These are phyloP conservation scores for Montipora cactus DNA, from an alignment of 64 coral and sea anemone species.

Conservation along the genomic window DNA sequence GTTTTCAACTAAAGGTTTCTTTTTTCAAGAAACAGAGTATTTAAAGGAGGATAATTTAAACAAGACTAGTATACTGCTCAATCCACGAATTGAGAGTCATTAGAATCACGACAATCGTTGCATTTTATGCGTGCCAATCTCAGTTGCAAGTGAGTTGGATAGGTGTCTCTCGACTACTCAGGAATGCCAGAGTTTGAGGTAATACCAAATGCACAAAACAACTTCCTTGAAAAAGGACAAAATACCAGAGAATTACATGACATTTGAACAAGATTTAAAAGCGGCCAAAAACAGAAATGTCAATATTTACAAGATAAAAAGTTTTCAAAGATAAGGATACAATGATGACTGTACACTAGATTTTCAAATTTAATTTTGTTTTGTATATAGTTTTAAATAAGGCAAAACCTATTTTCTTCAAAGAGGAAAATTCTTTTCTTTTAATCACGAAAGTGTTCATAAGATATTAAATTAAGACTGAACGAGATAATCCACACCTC, in stretches of 20 bases:
- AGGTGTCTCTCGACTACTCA: not conserved
- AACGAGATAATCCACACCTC: not conserved
- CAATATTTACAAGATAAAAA: no score
- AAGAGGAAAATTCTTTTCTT: not conserved
- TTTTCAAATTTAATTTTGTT: constrained; percentile 10
- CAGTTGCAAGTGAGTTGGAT: not conserved
- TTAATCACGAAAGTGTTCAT: not conserved
- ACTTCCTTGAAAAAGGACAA: no score
- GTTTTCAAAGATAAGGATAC: no score
- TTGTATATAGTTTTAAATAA: not conserved
- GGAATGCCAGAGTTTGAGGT: not conserved
- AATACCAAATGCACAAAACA: no score
- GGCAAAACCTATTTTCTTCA: not conserved
- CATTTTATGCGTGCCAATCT: not conserved
- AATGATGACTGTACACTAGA: not conserved
- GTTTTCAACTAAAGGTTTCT: not conserved
- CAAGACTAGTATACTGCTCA: no score
- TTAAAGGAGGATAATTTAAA: not conserved
- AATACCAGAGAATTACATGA: no score
- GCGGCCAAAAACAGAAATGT: no score
- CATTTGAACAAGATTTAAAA: no score
- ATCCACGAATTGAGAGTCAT: no score
- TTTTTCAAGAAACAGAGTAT: not conserved
- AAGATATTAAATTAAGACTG: not conserved
- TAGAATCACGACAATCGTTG: not conserved